These are phyloP conservation scores for Sepioteuthis lessoniana DNA, from an alignment of 2,888 invertebrate species.

Conservation along the genomic window DNA sequence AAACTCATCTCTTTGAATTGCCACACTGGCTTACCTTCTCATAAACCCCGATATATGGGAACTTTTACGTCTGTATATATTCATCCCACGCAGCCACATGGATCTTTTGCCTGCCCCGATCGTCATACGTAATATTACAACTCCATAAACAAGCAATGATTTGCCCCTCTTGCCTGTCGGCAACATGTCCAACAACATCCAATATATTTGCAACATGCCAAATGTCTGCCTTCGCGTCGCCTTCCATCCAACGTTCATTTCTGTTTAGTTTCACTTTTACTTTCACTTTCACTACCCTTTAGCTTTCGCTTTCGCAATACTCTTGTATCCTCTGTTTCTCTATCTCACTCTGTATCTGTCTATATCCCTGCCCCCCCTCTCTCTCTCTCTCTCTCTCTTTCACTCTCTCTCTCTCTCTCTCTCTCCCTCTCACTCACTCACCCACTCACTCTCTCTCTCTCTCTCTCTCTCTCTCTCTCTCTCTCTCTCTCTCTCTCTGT, in stretches of 20 bases:
- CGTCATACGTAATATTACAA: not conserved
- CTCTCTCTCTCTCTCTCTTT: not conserved
- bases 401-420: not conserved
- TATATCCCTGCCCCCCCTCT: not conserved
- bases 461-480: too few relatives aligned
- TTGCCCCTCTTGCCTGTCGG: not conserved
- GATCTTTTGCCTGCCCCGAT: not conserved
- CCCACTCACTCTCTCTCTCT: too few relatives aligned
- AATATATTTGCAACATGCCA: not conserved
- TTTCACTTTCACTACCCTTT: not conserved
- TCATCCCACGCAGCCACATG: not conserved
- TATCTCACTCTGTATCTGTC: too few relatives aligned
- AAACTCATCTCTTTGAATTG: not conserved
- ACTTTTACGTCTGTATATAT: not conserved
- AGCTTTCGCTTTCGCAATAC: not conserved
- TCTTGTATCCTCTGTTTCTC: not conserved
- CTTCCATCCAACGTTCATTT: not conserved
- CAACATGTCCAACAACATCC: not conserved
- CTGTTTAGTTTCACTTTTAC: not conserved
- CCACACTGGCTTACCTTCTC: not conserved
- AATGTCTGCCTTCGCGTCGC: not conserved
- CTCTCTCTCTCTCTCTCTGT: too few relatives aligned
- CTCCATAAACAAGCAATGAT: conserved; percentile 10
- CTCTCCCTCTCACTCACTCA: too few relatives aligned
- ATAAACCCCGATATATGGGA: not conserved